Evolutionary conservation across 1,140 invertebrate species (phyloP), one percentile per base, ranked within the genome.

Genomic region (Bombyx mandarina): DNA sequence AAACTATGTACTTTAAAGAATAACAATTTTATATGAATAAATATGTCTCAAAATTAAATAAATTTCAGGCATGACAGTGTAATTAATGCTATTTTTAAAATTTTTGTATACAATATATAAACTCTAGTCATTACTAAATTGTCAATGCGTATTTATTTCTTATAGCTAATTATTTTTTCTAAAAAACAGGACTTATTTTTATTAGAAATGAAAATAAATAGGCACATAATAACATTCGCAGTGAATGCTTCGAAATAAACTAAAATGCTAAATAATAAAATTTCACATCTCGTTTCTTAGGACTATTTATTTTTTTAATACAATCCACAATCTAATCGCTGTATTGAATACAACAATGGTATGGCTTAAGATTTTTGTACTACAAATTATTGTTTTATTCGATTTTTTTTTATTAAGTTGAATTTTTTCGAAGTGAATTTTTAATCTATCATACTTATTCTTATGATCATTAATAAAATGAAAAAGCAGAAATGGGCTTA

Each of bases 191-290:
- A 75, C 65, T 78, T 71, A 71, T 78, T 65, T 72, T 65, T 71
- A 65, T 69, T 61, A 67, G 71, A 77, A 77, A 73, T 77, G 66
- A 73, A 79, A 84, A 84, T 81, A 84, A 84, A 84, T 84, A 84
- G 78, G 81, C 81, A 82, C 79, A 77, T 76, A 61, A 76, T 35
- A 35, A 35, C 79, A 82, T 81, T 84, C 79, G 71, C 59, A 62
- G 56, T 61, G 77, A 82, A 81, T 75, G 78, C 75, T 45, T 1
- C 26, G 26, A 71, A 68, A 71, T 65, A 61, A 73, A 74, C 75
- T 77, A 73, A 74, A 54, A 62, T 26, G 59, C 69, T 75, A 79
- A 66, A 69, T 74, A 74, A 53, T 69, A 71, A 72, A 73, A 69
- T 67, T 70, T 71, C 65, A 67, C 66, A 71, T 64, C 66, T 61